Evolutionary conservation across 37 sponge, comb jelly and placozoan genomes (phyloP), one percentile per base, ranked within the genome.

Genomic region (Oscarella lobularis): DNA sequence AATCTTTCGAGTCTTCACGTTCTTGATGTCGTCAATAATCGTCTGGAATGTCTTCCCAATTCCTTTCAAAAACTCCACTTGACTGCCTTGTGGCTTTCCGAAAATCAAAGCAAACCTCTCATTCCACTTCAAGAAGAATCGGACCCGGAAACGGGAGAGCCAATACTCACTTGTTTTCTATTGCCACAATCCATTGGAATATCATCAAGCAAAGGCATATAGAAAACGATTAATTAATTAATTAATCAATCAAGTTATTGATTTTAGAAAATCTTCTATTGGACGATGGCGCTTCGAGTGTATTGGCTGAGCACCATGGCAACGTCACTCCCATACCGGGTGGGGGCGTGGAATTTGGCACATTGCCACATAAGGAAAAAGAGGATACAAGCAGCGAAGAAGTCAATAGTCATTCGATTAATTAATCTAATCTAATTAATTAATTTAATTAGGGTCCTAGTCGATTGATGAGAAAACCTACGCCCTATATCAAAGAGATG

Each of bases 71-170:
- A 48, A 27, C 60, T 48, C 20, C 60, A 9, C 9, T 9, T 48
- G 60, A 27, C 60, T 27, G 60, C 60, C 9, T 27, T 48, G 20
- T 48, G 60, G 60, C 9, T 48, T 9, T 9, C 60, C 20, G 60
- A 48, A 48, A 48, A 48, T 48, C 60, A 48, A 20, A 48, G 14
- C 20, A 48, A 48, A 48, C 20, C 60, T 27, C 9, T 27, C 9
- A 48, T 48, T 48, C 60, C 60, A 48, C 60, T 48, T 48, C 60
- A 48, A 27, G 60, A 48, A 48, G 60, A 48, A 20, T 27, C 60
- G 9, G 60, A 48, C 20, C 60, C 60, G 9, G 20, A 9, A 27
- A 48, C 60, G 20, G 60, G 60, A 48, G 60, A 48, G 20, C 9
- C 60, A 27, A 20, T 48, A 20, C 60, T 48, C 14, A 48, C 60